These are phyloP conservation scores for Aporophyla lueneburgensis DNA, from an alignment of 2,888 invertebrate genomes.

Conservation along the genomic window DNA sequence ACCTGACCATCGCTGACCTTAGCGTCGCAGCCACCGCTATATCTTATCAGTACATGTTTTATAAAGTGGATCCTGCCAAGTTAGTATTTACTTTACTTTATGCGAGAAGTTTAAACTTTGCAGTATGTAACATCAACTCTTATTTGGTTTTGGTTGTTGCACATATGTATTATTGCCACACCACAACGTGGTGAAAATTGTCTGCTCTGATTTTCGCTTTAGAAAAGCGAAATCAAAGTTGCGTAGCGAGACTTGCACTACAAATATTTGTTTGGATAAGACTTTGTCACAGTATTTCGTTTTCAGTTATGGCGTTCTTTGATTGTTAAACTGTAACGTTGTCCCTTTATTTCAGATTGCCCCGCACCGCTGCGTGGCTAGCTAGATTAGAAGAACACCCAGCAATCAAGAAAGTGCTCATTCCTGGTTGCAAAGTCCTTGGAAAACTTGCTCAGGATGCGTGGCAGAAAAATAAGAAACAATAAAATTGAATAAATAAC, in stretches of 20 bases:
- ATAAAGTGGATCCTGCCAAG: conserved; percentile 70
- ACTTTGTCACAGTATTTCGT: background rate
- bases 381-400: conserved; percentile 67
- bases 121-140: background rate
- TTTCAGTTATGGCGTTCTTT: background rate
- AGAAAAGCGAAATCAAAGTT: background rate
- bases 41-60: conserved; percentile 63
- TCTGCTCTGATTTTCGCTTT: too few relatives aligned
- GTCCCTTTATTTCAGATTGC: conserved; percentile 46
- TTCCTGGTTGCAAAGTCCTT: conserved; percentile 66
- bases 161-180: too few relatives aligned
- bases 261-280: background rate
- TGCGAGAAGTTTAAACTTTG: background rate
- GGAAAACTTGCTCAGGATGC: conserved; percentile 47
- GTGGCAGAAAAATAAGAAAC: conserved; percentile 73
- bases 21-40: conserved; percentile 70
- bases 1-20: conserved; percentile 76
- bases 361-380: conserved; percentile 46
- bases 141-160: background rate
- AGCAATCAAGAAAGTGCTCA: conserved; percentile 70
- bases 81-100: conserved; percentile 40
- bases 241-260: too few relatives aligned
- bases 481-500: background rate
- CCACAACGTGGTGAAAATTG: too few relatives aligned
- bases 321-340: background rate